phyloP scores from a whole-genome alignment of 1,140 invertebrate species.

The Drosophila teissieri region DNA sequence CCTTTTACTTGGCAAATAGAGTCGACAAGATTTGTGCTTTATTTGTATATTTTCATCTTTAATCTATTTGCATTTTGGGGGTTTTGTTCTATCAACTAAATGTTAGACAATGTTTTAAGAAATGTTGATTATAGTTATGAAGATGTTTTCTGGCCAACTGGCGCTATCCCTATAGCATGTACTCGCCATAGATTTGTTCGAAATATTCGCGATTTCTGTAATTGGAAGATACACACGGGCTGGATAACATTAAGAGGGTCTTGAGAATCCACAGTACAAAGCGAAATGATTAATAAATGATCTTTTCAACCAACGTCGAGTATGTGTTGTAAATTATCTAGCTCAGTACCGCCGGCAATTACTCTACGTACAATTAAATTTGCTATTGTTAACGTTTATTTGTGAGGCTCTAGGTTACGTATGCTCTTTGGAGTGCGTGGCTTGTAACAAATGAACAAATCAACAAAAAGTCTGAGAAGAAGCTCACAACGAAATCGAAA shows the following conservation, averaged over 20 bases:
- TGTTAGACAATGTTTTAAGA: constrained; percentile 47
- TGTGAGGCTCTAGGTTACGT: constrained; percentile 35
- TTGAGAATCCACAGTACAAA: constrained; percentile 13
- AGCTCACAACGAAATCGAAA: constrained; percentile 65
- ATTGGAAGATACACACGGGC: constrained; percentile 75
- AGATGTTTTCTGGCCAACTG: constrained; percentile 18
- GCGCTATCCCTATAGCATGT: constrained; percentile 61
- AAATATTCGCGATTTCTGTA: constrained; percentile 78
- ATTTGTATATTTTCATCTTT: constrained; percentile 45
- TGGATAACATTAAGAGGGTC: constrained; percentile 40
- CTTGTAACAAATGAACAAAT: constrained; percentile 74
- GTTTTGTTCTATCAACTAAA: constrained; percentile 32
- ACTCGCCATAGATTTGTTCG: constrained; percentile 77
- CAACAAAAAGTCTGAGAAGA: constrained; percentile 59
- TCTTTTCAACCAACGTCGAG: constrained; percentile 3
- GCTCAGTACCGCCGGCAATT: constrained; percentile 35
- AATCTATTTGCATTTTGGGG: constrained; percentile 15
- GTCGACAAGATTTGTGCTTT: constrained; percentile 58
- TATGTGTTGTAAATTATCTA: constrained; percentile 16
- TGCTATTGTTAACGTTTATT: constrained; percentile 46
- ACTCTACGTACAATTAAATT: constrained; percentile 52
- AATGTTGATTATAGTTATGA: constrained; percentile 41
- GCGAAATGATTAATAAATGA: constrained; percentile 1
- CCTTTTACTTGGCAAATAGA: constrained; percentile 57
- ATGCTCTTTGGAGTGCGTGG: constrained; percentile 65